Evolutionary conservation across 2,888 invertebrate genomes (phyloP), one percentile per base, ranked within the genome.

Genomic region (Cybosia mesomella): DNA sequence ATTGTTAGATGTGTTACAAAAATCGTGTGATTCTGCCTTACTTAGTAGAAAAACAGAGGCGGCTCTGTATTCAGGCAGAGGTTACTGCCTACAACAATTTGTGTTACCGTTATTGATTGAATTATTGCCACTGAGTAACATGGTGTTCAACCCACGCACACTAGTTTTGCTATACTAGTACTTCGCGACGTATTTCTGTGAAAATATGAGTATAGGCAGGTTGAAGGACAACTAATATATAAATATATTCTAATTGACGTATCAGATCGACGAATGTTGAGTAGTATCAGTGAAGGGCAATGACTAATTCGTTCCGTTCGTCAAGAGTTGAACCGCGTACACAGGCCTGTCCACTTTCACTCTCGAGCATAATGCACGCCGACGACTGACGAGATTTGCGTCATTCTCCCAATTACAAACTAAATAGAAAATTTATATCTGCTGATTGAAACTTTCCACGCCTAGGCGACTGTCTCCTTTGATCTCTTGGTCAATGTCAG

Each of bases 271-370:
- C 55, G 64, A 59, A 49, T 54, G 22, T 58, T 22, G 34, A 54
- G 21, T 55, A 49, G 39, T 76, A 73, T 74, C 72, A 72, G 81
- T 81, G 72, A 81, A 81, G 82, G 80, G 81, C 74, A 70, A 67
- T 73, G 55, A 67, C 70, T 73, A 76, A 81, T 75, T 77, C 80
- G 75, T 77, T 70, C 71, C 79, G 76, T 71, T 70, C 73, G 82
- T 69, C 67, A 68, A 73, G 58, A 72, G 70, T 71, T 78, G 54
- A 72, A 67, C 67, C 68, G 59, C 54, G 59, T 53, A 74, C 39
- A 58, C 79, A 59, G 58, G 81, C 72, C 64, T 54, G 67, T 73
- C 81, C 77, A 79, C 81, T 81, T 81, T 81, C 81, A 81, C 82
- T 76, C 69, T 67, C 68, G 61, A 68, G 66, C 77, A 81, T 81